Base-by-base conservation (phyloP, 2,888 invertebrate species). In the Heterodera filipjevi region DNA sequence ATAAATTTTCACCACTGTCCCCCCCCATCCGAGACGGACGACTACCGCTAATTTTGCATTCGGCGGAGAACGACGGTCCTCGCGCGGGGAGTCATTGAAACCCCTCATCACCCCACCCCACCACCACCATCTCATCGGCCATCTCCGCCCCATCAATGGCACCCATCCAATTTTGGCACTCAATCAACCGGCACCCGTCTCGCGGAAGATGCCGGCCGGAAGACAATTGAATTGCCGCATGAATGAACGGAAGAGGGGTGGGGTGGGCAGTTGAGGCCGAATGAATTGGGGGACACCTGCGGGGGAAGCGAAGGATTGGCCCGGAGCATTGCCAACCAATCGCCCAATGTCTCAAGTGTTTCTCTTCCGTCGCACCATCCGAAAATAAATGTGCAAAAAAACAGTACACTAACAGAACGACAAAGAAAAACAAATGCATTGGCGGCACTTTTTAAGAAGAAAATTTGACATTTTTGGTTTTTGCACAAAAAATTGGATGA, bases 181-280 rank as follows among this genome's bases (percentile, higher is more conserved):
- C 59, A n/a, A 59, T 59, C 59, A 59, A 59, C 59, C 49, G 12
- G n/a, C n/a, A 22, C 22, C 59, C 59, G 27, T 59, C 59, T 53
- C 53, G 16, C 53, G 53, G 53, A 53, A 59, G 59, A 59, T 10
- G 27, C 59, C 22, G 35, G 35, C 32, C 33, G 68, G 35, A 35
- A 68, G 68, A 68, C 68, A 68, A 68, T 68, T 68, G 68, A 68
- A 68, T 68, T 68, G 68, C 68, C 68, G 68, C 68, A 68, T 68
- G 68, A 35, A 68, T 68, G 68, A 35, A 68, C 35, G 19, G 33
- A 16, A 19, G 30, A 22, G 53, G 27, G 33, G 32, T 10, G 33
- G 68, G 10, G 35, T 12, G 27, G 33, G 35, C 68, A 68, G 32
- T 35, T 68, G 1, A 68, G 68, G 33, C 68, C 32, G 22, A 32